Evolutionary conservation across 2,888 invertebrate species (phyloP).

Genomic region (Polydrusus pterygomalis): DNA sequence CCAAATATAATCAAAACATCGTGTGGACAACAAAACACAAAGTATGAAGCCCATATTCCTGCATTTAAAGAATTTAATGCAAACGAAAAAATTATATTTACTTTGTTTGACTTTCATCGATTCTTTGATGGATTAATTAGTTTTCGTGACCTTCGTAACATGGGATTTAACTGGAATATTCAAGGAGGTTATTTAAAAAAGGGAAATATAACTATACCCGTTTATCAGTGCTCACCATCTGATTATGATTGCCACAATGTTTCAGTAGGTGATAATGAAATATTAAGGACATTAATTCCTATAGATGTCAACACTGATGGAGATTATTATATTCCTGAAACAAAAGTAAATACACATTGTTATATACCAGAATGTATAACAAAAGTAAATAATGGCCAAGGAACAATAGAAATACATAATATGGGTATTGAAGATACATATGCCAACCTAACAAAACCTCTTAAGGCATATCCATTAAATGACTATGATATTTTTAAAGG

Average conservation of each 20-base stretch:
- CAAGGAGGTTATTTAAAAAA: background rate
- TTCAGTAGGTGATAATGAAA: background rate
- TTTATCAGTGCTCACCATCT: background rate
- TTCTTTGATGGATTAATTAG: conserved; percentile 7
- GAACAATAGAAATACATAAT: conserved; percentile 24
- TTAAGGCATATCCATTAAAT: conserved; percentile 7
- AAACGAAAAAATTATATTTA: background rate
- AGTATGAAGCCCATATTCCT: background rate
- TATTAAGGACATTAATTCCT: background rate
- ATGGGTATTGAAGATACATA: conserved; percentile 56
- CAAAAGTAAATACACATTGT: background rate
- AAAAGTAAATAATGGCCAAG: conserved; percentile 4
- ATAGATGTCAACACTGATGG: background rate
- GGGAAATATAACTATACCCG: background rate
- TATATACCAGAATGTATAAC: conserved; percentile 14
- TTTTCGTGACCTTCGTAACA: background rate
- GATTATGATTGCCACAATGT: background rate
- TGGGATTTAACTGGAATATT: conserved; percentile 2
- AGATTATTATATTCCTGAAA: background rate
- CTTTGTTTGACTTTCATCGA: background rate
- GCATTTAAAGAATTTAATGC: conserved; percentile 2
- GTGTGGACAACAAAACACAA: too few relatives aligned
- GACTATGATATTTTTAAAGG: too few relatives aligned
- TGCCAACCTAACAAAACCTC: conserved; percentile 61
- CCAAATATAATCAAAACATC: too few relatives aligned